A percentile compares a stretch with the other conserved stretches of the same genome.
Conservation (phyloP, 53 echinoderm and acorn worm genomes). For the Mesocentrotus franciscanus region DNA sequence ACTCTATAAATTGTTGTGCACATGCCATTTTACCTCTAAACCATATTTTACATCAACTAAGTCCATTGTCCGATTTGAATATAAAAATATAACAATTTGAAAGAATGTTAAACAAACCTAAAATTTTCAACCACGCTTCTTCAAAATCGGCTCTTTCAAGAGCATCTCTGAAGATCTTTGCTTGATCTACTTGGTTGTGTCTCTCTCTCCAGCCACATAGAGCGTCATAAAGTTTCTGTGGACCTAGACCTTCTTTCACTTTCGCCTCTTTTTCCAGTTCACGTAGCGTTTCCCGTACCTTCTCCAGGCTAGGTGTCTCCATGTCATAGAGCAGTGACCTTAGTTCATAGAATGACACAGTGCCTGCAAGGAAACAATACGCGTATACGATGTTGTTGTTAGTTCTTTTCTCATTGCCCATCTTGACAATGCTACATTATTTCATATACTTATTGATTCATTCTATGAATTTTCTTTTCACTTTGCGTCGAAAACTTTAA, state of each 20-base stretch:
- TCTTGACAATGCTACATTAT: too few relatives aligned
- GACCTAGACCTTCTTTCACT: not conserved
- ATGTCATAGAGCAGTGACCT: not conserved
- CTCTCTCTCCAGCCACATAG: not conserved
- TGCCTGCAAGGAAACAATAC: not conserved
- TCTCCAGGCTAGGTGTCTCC: not conserved
- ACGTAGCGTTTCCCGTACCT: not conserved
- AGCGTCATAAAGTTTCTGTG: not conserved
- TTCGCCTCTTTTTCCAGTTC: not conserved
- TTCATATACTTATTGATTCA: too few relatives aligned
- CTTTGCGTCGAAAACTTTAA: too few relatives aligned
- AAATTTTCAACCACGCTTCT: not conserved
- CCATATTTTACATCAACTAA: too few relatives aligned
- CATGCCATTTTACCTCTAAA: too few relatives aligned
- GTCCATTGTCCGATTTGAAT: not conserved
- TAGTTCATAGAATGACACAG: not conserved
- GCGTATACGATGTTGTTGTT: too few relatives aligned
- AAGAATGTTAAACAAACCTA: not conserved
- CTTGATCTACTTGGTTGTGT: not conserved
- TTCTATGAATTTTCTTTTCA: too few relatives aligned
- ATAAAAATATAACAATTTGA: not conserved
- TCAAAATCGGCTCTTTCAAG: not conserved
- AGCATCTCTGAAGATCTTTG: not conserved
- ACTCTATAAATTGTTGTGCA: too few relatives aligned
- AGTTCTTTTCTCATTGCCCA: too few relatives aligned